Percentiles rank a stretch among this genome's conserved stretches.
Conservation (phyloP, 1,140 invertebrate genomes). For the Asobara japonica region DNA sequence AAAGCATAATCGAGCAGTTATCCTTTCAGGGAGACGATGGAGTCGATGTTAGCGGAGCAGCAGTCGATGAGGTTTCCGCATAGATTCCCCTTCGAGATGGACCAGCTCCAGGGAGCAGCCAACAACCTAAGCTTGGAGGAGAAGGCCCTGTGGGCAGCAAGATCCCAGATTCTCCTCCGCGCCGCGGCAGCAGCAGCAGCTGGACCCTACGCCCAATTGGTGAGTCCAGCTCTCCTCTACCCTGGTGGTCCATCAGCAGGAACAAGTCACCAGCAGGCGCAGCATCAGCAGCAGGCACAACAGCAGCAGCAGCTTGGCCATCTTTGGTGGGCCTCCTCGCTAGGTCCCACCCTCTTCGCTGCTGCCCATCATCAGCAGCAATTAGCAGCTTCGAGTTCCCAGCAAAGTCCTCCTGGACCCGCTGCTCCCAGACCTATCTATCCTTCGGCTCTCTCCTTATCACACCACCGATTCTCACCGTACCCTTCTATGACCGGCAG, state of each 20-base stretch:
- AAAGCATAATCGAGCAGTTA: conserved; percentile 62
- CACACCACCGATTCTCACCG: conserved; percentile 65
- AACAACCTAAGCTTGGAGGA: conserved; percentile 79
- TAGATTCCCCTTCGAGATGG: conserved; percentile 77
- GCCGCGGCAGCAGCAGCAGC: conserved; percentile 73
- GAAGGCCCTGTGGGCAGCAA: conserved; percentile 76
- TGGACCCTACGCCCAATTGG: conserved; percentile 68
- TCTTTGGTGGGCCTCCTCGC: conserved; percentile 63
- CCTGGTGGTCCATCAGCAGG: conserved; percentile 55
- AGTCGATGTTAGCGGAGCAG: conserved; percentile 82
- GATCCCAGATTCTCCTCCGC: conserved; percentile 74
- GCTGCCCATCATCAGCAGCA: conserved; percentile 60
- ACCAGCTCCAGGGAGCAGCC: conserved; percentile 69
- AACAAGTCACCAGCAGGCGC: conserved; percentile 51
- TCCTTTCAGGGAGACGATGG: conserved; percentile 81
- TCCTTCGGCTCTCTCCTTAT: conserved; percentile 58
- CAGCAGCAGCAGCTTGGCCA: conserved; percentile 56
- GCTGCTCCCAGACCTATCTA: conserved; percentile 65
- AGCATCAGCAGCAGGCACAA: conserved; percentile 45
- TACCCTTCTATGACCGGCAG: conserved; percentile 56
- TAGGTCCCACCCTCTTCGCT: conserved; percentile 62
- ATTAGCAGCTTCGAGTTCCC: conserved; percentile 51
- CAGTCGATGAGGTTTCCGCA: conserved; percentile 78
- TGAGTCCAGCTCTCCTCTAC: conserved; percentile 62
- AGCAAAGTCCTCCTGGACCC: conserved; percentile 52